Evolutionary conservation across 2,888 invertebrate genomes (phyloP), one percentile per base, ranked within the genome.

Genomic region (Hedychridium roseum): DNA sequence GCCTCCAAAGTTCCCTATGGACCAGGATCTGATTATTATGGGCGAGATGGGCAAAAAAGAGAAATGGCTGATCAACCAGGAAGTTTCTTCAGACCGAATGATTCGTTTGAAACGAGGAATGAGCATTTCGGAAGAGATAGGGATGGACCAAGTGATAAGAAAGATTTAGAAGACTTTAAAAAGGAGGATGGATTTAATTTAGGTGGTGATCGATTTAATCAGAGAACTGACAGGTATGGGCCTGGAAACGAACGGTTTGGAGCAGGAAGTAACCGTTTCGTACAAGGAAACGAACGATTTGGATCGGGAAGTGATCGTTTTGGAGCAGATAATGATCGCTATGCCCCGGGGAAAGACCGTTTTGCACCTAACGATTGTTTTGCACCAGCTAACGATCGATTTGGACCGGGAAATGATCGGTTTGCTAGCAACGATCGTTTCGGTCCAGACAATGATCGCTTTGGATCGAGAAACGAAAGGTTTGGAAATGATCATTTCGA

Each of bases 81-180:
- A n/a, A 63, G 57, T 23, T 56, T 55, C 2, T 66, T 60, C 26
- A 51, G 59, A 41, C 11, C 58, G 1, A 53, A 49, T 21, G 64
- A 67, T 26, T 5, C 43, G n/a, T 61, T 48, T n/a, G 34, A 28
- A 11, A 32, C 41, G 9, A 48, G 54, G n/a, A 42, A 32, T 18
- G 41, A 12, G 3, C 31, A 20, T 15, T 41, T 41, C 20, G 14
- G 11, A 11, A 32, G 21, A 41, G 57, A 57, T 3, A 39, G 18
- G 12, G 56, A 40, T 30, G 45, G 51, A 9, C 35, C 34, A 3
- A 39, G 36, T n/a, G 51, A 56, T 2, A 55, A 4, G 37, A 51
- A n/a, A 12, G 12, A 4, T 2, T 37, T 3, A 12, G 17, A 60
- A 32, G 45, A 30, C 20, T 64, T 58, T 7, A 49, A 49, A 40